These are phyloP conservation scores for Coleophora deauratella DNA, from an alignment of 2,888 invertebrate genomes.

Conservation along the genomic window DNA sequence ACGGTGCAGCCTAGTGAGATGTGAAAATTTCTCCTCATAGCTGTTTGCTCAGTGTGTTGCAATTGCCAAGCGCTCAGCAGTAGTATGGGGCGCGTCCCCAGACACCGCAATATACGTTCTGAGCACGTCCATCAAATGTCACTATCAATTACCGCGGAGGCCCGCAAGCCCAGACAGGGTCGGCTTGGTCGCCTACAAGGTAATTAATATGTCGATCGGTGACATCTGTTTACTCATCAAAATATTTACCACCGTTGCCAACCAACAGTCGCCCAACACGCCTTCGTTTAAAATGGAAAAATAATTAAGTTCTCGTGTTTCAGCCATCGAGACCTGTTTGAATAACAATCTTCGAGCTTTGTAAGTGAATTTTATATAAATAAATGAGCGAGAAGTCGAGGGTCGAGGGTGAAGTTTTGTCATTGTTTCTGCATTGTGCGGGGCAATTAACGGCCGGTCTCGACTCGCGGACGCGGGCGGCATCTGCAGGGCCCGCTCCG, in stretches of 20 bases:
- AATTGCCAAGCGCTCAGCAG: not conserved
- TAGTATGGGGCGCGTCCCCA: slow-evolving; percentile 28
- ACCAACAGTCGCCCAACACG: slow-evolving; percentile 21
- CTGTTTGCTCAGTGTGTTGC: too few relatives aligned
- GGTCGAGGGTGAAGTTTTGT: slow-evolving; percentile 62
- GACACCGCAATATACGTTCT: slow-evolving; percentile 45
- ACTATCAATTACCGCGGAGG: slow-evolving; percentile 61
- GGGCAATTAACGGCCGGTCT: slow-evolving; percentile 64
- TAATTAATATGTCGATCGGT: slow-evolving; percentile 45
- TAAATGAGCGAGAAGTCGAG: slow-evolving; percentile 59
- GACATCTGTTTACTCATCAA: slow-evolving; percentile 17
- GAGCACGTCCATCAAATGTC: slow-evolving; percentile 64
- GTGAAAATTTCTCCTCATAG: too few relatives aligned
- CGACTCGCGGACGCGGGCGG: slow-evolving; percentile 21
- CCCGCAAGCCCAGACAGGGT: slow-evolving; percentile 22
- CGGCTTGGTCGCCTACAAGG: slow-evolving; percentile 29
- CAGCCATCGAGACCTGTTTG: slow-evolving; percentile 48
- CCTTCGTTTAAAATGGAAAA: slow-evolving; percentile 37
- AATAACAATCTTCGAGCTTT: slow-evolving; percentile 61
- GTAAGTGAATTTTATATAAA: slow-evolving; percentile 72
- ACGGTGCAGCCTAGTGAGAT: too few relatives aligned
- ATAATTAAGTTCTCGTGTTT: slow-evolving; percentile 57
- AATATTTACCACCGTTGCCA: slow-evolving; percentile 10
- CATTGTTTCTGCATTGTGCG: slow-evolving; percentile 70
- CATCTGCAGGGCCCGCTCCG: slow-evolving; percentile 21